Percentiles rank a stretch among this genome's conserved stretches.
Evolutionary conservation across 2,888 invertebrate genomes (phyloP).

Genomic region (Ferrisia virgata): DNA sequence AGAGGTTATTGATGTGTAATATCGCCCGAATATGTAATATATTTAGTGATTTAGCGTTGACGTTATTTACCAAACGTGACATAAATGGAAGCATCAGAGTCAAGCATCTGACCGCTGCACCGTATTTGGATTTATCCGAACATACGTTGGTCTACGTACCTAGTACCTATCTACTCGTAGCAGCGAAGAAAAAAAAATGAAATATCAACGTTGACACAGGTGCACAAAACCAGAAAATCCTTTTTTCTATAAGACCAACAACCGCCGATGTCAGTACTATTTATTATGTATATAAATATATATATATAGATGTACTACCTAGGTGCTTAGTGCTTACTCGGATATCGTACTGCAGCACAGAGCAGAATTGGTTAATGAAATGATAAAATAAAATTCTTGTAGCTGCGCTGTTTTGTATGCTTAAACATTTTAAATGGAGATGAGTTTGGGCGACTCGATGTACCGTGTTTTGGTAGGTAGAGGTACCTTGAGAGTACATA

Average conservation of each 20-base stretch:
- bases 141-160: not conserved
- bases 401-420: not conserved
- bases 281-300: not conserved
- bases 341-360: too few relatives aligned
- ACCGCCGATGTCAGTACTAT: not conserved
- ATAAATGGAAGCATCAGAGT: not conserved
- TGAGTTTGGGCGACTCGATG: not conserved
- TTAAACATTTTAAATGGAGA: not conserved
- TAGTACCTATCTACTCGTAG: not conserved
- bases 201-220: not conserved
- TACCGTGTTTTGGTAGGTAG: not conserved
- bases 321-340: not conserved
- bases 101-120: not conserved
- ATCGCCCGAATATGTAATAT: not conserved
- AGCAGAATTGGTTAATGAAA: not conserved
- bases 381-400: not conserved
- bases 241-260: not conserved
- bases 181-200: not conserved
- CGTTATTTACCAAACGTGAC: slow-evolving; percentile 7
- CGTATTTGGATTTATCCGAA: not conserved
- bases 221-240: not conserved
- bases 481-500: not conserved
- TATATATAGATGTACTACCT: not conserved
- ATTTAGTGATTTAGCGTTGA: not conserved
- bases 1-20: not conserved